Base-by-base conservation (phyloP, 2,797 vertebrate genomes). In the Sparus aurata region DNA sequence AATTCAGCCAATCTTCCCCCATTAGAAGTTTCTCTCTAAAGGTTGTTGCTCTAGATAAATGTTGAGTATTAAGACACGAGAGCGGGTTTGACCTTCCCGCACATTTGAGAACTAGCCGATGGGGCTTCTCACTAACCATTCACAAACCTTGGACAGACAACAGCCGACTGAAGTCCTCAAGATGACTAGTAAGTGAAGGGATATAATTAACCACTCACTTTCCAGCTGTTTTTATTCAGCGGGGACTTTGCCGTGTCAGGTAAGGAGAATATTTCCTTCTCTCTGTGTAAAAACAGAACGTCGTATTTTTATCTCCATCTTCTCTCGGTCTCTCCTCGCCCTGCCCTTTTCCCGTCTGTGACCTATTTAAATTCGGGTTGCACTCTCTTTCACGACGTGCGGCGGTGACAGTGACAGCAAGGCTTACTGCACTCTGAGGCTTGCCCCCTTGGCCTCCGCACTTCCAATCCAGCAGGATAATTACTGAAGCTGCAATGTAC, bases 281-380 rank as follows among this genome's bases (percentile, higher is more conserved):
- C 30, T 12, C 22, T 0, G 4, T 62, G 23, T 69, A 52, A 82
- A 83, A 85, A 43, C 75, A 52, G 67, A 68, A 27, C 11, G 41
- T 6, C 13, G 49, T 38, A 74, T 60, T 45, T 75, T 61, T 41
- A 65, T 63, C 66, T 60, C 60, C 27, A 59, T 78, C 60, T 54
- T 49, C 17, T 54, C 66, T 69, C 54, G 34, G 16, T 77, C 68
- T 58, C 65, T 72, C 22, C 69, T 22, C 49, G 0, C 62, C 58
- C 69, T 79, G 80, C 82, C 78, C 73, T 83, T 75, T 75, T 72
- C 63, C 34, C 12, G 2, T 74, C 68, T 80, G 2, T 66, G 79
- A 91, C 85, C 83, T 84, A 85, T 92, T 91, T 89, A 89, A 91
- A 91, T 89, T 66, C 77, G 25, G 68, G 64, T 69, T 79, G 82